Evolutionary conservation across 1,140 invertebrate species (phyloP).

Genomic region (Cecropterus lyciades): DNA sequence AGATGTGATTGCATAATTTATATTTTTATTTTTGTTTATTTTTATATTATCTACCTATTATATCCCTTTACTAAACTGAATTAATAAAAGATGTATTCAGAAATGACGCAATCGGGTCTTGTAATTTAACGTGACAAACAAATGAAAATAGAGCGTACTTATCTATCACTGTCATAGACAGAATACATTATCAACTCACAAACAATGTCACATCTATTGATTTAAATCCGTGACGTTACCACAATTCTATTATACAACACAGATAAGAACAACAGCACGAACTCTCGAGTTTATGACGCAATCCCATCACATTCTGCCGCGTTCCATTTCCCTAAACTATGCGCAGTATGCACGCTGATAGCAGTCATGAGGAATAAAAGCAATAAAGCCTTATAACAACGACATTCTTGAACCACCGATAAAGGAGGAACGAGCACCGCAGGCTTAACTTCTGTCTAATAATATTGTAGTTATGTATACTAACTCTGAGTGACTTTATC

Average conservation of each 20-base stretch:
- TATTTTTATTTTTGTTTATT: too few relatives aligned
- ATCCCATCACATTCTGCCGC: slow-evolving; percentile 23
- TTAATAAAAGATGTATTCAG: too few relatives aligned
- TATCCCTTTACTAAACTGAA: too few relatives aligned
- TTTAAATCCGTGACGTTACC: neutral
- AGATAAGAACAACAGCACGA: neutral
- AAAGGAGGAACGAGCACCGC: slow-evolving; percentile 16
- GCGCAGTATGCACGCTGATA: slow-evolving; percentile 8
- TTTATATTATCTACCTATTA: too few relatives aligned
- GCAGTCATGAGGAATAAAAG: slow-evolving; percentile 22
- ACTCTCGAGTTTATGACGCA: slow-evolving; percentile 2
- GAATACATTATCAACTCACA: too few relatives aligned
- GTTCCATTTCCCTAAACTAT: slow-evolving; percentile 12
- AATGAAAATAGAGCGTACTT: too few relatives aligned
- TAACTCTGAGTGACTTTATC: too few relatives aligned
- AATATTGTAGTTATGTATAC: too few relatives aligned
- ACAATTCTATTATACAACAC: neutral
- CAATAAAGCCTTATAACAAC: slow-evolving; percentile 26
- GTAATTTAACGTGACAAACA: too few relatives aligned
- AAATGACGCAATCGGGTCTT: too few relatives aligned
- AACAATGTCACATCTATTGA: neutral
- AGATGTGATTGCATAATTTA: too few relatives aligned
- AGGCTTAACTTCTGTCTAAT: neutral
- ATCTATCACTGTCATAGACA: too few relatives aligned
- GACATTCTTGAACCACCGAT: slow-evolving; percentile 20